Percentiles rank a stretch among this genome's conserved stretches.
These are phyloP conservation scores for Agonopterix heracliana DNA, from an alignment of 2,888 invertebrate genomes.

Conservation along the genomic window DNA sequence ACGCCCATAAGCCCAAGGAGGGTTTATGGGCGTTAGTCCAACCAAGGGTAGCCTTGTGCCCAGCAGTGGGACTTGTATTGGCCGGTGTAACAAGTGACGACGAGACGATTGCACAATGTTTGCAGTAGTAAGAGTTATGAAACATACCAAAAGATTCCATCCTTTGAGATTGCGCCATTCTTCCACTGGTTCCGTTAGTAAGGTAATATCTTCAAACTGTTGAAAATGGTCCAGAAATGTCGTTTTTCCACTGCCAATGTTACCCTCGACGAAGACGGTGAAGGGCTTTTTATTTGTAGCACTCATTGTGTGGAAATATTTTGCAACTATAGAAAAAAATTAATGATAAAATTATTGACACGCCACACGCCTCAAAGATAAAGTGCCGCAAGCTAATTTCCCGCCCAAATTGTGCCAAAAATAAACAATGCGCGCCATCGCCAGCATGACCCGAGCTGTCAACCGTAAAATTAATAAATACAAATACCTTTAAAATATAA, in stretches of 20 bases:
- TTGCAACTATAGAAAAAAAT: constrained; percentile 26
- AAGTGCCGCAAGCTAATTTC: constrained; percentile 25
- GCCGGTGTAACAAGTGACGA: not conserved
- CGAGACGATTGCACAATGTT: not conserved
- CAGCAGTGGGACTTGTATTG: no score
- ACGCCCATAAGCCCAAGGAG: no score
- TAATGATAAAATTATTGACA: constrained; percentile 3
- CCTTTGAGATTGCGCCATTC: constrained; percentile 89
- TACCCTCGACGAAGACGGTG: constrained; percentile 91
- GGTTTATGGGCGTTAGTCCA: no score
- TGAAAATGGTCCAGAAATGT: constrained; percentile 89
- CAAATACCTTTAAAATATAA: constrained; percentile 42
- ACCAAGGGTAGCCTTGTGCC: no score
- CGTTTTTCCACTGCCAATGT: constrained; percentile 94
- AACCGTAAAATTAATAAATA: constrained; percentile 27
- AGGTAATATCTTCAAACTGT: constrained; percentile 81
- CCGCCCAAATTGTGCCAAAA: constrained; percentile 50
- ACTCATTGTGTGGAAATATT: constrained; percentile 42
- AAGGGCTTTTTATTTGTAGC: constrained; percentile 76
- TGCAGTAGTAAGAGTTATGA: not conserved
- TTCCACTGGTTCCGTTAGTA: constrained; percentile 86
- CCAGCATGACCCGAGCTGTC: constrained; percentile 27
- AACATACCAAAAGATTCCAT: constrained; percentile 82
- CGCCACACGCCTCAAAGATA: not conserved
- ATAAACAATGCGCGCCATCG: constrained; percentile 39